phyloP scores from a whole-genome alignment of 1,140 invertebrate species.

The Bathynomus jamesi region DNA sequence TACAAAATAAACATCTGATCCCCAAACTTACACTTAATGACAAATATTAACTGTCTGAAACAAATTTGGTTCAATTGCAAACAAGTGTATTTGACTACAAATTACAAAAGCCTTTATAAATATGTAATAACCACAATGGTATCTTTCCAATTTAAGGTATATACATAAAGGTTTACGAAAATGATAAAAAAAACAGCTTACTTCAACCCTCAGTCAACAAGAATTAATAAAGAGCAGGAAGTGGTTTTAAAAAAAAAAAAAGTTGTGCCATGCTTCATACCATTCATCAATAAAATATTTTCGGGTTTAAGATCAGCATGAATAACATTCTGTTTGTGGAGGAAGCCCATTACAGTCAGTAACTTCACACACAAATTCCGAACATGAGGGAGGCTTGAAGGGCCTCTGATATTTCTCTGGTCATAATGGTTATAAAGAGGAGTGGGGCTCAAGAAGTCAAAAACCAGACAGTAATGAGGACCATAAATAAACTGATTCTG shows the following conservation, averaged over 20 bases:
- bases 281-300: constrained; percentile 43
- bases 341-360: constrained; percentile 42
- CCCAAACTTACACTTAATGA: too few relatives aligned
- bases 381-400: constrained; percentile 38
- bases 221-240: too few relatives aligned
- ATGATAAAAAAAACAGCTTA: neutral
- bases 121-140: constrained; percentile 14
- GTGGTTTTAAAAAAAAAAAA: neutral
- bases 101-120: too few relatives aligned
- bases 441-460: constrained; percentile 40
- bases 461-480: constrained; percentile 43
- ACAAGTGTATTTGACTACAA: too few relatives aligned
- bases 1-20: too few relatives aligned
- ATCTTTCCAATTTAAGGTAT: neutral
- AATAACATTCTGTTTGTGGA: constrained; percentile 44
- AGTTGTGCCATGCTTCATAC: too few relatives aligned
- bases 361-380: constrained; percentile 41
- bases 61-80: too few relatives aligned
- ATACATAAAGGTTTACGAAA: neutral
- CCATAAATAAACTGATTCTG: constrained; percentile 42
- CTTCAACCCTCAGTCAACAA: too few relatives aligned
- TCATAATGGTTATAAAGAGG: constrained; percentile 39
- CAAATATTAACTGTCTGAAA: too few relatives aligned
- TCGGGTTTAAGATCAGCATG: constrained; percentile 47
- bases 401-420: constrained; percentile 24